Evolutionary conservation across 2,797 vertebrate species (phyloP).

Genomic region (Lithobates pipiens): DNA sequence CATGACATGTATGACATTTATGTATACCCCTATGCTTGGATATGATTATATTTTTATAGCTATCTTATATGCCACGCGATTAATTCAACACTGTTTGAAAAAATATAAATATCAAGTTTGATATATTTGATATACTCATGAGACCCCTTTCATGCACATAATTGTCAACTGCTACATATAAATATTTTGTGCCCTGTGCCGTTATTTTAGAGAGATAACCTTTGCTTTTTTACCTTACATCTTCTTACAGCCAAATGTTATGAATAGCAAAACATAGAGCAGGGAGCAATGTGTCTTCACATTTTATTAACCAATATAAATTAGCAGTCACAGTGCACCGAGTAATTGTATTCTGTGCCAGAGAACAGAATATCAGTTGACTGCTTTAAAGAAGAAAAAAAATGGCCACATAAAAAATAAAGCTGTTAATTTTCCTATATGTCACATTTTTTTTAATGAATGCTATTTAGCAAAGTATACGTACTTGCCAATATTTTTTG

Average conservation of each 20-base stretch:
- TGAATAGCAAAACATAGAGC: conserved; percentile 38
- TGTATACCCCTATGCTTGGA: not conserved
- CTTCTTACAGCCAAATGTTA: conserved; percentile 41
- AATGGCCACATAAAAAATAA: conserved; percentile 51
- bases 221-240: conserved; percentile 37
- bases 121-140: conserved; percentile 20
- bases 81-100: not conserved
- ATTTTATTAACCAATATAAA: conserved; percentile 56
- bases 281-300: conserved; percentile 45
- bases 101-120: not conserved
- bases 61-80: not conserved
- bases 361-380: conserved; percentile 22
- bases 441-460: conserved; percentile 32
- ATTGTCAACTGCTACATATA: conserved; percentile 34
- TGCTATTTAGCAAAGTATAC: conserved; percentile 5
- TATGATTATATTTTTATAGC: not conserved
- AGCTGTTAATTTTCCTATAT: conserved; percentile 25
- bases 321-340: conserved; percentile 24
- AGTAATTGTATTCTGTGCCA: conserved; percentile 51
- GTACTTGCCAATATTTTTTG: conserved; percentile 16
- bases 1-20: not conserved
- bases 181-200: conserved; percentile 36
- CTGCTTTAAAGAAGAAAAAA: conserved; percentile 48
- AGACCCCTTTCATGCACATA: conserved; percentile 9
- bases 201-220: conserved; percentile 52